Evolutionary conservation across 1,140 invertebrate species (phyloP).

Genomic region (Probaryconus sp.): DNA sequence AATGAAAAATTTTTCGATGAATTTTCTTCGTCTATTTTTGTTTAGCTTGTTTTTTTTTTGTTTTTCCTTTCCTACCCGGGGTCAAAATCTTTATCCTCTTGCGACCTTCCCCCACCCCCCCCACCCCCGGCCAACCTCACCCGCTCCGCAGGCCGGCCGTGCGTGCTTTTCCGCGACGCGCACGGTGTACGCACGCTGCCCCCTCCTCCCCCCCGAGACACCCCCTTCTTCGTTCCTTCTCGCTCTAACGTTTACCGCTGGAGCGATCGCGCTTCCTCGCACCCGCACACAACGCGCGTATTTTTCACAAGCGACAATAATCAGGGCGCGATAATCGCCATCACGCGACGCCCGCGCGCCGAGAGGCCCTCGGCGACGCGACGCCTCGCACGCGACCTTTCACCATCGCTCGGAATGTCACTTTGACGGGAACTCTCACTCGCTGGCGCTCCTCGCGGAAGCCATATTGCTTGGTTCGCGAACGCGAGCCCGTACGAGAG

Average conservation of each 20-base stretch:
- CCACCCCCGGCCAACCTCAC: no score
- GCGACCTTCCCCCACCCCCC: no score
- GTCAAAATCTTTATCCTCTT: no score
- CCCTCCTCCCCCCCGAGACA: no score
- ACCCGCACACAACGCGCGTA: slow-evolving; percentile 32
- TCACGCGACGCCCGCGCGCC: slow-evolving; percentile 37
- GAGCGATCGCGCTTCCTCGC: slow-evolving; percentile 16
- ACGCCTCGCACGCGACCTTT: slow-evolving; percentile 41
- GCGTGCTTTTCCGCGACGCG: slow-evolving; percentile 4
- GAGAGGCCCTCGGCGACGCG: slow-evolving; percentile 33
- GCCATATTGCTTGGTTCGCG: slow-evolving; percentile 75
- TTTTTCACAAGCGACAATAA: slow-evolving; percentile 17
- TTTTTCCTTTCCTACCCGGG: no score
- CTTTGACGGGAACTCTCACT: slow-evolving; percentile 71
- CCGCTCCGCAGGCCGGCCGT: no score
- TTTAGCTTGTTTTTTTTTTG: no score
- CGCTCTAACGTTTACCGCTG: no score
- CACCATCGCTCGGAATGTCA: slow-evolving; percentile 59
- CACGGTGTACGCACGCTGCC: slow-evolving; percentile 20
- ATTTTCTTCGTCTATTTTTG: no score
- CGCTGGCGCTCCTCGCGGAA: slow-evolving; percentile 74
- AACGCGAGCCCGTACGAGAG: slow-evolving; percentile 37
- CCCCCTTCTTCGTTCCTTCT: no score
- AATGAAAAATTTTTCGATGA: neutral
- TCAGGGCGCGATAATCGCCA: slow-evolving; percentile 1